Base-by-base conservation (phyloP, 2,888 invertebrate genomes). In the Embidobia sp. region DNA sequence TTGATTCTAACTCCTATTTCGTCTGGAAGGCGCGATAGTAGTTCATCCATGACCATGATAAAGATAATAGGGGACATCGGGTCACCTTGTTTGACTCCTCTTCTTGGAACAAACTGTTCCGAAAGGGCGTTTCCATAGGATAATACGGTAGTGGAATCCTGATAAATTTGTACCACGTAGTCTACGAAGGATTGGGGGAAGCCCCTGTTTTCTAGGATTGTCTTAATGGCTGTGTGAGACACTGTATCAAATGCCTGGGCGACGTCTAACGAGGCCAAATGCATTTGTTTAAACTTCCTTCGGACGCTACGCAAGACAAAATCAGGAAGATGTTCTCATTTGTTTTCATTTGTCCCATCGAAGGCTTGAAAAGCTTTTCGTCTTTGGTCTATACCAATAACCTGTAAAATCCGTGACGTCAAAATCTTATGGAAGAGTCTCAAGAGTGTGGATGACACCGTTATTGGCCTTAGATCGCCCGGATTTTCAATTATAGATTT, bases 161-260 rank as follows among this genome's bases (percentile, higher is more conserved):
- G n/a, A n/a, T 79, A 79, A 0, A 18, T 18, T 3, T 53, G 59
- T 3, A n/a, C 5, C 4, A 80, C 42, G 15, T 81, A 80, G 3
- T 0, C 3, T 2, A 26, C 13, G 15, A 81, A 64, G 0, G 18
- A 16, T 0, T 1, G 0, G 5, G 80, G 79, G 0, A 77, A 4
- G 5, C 80, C 75, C 5, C 11, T 46, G 0, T 55, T 1, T 2
- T 0, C 4, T 11, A 80, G 15, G 0, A 49, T 35, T 10, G 57
- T 69, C 3, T 26, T 0, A 0, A 70, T 19, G 0, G 80, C 64
- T 2, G 31, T 27, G 26, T 78, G 73, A 1, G 79, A 64, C 0
- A 81, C 64, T 0, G 74, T 61, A 26, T 77, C 80, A 27, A 79
- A 77, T 0, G 79, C 77, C n/a, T 78, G 74, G 0, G 53, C 48